phyloP scores from a whole-genome alignment of 92 coral and sea anemone genomes.

The Heteractis magnifica region DNA sequence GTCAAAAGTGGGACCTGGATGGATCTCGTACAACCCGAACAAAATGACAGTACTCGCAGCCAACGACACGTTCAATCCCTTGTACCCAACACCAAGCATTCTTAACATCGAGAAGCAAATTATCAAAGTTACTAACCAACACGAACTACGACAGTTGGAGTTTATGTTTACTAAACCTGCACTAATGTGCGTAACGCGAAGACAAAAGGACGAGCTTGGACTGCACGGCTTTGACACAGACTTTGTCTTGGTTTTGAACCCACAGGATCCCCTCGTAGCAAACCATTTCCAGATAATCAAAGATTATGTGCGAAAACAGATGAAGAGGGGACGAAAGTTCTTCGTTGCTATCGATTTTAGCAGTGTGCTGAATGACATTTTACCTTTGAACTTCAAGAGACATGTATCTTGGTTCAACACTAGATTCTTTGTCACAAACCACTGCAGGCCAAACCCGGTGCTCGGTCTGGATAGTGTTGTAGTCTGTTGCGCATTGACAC shows the following conservation, averaged over 20 bases:
- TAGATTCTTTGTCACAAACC: slow-evolving; percentile 49
- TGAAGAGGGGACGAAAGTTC: slow-evolving; percentile 31
- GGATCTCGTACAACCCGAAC: slow-evolving; percentile 66
- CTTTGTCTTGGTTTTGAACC: slow-evolving; percentile 50
- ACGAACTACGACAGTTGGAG: slow-evolving; percentile 39
- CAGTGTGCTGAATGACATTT: slow-evolving; percentile 11
- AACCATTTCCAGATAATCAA: slow-evolving; percentile 2
- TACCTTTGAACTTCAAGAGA: slow-evolving; percentile 19
- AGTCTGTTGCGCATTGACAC: slow-evolving; percentile 3
- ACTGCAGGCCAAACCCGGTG: slow-evolving; percentile 47
- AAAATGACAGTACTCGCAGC: slow-evolving; percentile 50
- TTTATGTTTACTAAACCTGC: slow-evolving; percentile 50
- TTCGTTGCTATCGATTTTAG: slow-evolving; percentile 31
- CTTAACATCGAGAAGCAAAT: slow-evolving; percentile 40
- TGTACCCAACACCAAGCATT: slow-evolving; percentile 44
- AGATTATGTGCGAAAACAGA: slow-evolving; percentile 9
- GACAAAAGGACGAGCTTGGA: slow-evolving; percentile 50
- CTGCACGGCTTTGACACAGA: slow-evolving; percentile 67
- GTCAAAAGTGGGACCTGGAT: slow-evolving; percentile 45
- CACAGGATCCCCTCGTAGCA: slow-evolving; percentile 36
- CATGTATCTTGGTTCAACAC: slow-evolving; percentile 44
- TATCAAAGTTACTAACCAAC: slow-evolving; percentile 35
- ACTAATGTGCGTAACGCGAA: slow-evolving; percentile 51
- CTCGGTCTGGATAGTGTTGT: slow-evolving; percentile 20
- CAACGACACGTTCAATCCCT: slow-evolving; percentile 56